Evolutionary conservation across 2,113 vertebrate genomes (phyloP), one percentile per base, ranked within the genome.

Genomic region (Tinamus guttatus): DNA sequence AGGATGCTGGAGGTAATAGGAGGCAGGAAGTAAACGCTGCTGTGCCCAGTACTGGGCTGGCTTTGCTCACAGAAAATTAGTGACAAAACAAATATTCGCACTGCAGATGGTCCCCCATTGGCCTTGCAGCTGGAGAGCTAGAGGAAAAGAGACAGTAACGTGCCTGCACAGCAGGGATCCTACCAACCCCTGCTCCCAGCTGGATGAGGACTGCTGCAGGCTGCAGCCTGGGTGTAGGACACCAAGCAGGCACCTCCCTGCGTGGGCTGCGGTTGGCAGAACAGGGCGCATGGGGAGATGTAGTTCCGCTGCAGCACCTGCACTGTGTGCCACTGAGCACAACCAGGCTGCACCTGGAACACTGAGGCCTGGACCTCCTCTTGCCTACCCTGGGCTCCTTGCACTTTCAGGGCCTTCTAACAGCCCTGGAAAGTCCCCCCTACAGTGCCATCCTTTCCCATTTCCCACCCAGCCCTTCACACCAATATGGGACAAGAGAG

Each of bases 201-300:
- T 68, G 49, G 32, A 58, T 0, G 0, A 9, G 12, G 7, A 58
- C 32, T 41, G 40, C 40, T 41, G 40, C 40, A 41, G 40, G 40
- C 13, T 14, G 13, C 62, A 71, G 62, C 34, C 62, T 4, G 9
- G 49, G 51, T 34, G 25, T 75, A 63, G 75, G 36, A 38, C 14
- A 32, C 1, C 0, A 54, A 65, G 76, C 11, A 8, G 2, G 7
- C 30, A 68, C 0, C 0, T 43, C 38, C 15, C 49, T n/a, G 49
- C 0, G 5, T 22, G n/a, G 2, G 1, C 19, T 0, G 0, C 34
- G 36, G 43, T 74, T 43, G 43, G 58, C 62, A 78, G 10, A 47
- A 52, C 19, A 32, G 34, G 60, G 34, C 0, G 1, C 1, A 0
- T 63, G 79, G 85, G 85, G 75, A 94, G 82, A 58, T 32, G 62